Conservation (phyloP, 2,888 invertebrate genomes). For the Bibio marci region DNA sequence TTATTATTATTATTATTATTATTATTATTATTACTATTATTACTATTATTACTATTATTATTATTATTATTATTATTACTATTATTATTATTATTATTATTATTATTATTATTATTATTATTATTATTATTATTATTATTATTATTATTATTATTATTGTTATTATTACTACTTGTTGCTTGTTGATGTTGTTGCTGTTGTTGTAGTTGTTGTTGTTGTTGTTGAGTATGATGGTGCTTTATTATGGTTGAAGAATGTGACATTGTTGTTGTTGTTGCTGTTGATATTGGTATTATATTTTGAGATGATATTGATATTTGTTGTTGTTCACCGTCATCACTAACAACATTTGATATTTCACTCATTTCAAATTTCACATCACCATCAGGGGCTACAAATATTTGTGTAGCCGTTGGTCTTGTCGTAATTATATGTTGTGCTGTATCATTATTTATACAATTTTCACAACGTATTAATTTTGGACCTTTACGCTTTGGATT, state of each 20-base stretch:
- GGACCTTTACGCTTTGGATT: conserved; percentile 45
- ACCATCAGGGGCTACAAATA: conserved; percentile 48
- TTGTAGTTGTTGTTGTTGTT: conserved; percentile 6
- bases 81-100: too few species aligned
- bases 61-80: too few species aligned
- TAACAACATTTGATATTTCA: conserved; percentile 18
- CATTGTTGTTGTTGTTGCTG: neutral
- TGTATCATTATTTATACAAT: conserved; percentile 41
- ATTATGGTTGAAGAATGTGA: neutral
- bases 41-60: too few species aligned
- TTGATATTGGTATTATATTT: conserved; percentile 24
- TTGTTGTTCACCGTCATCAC: conserved; percentile 17
- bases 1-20: neutral
- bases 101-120: conserved; percentile 6
- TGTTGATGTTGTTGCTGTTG: conserved; percentile 17
- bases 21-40: too few species aligned
- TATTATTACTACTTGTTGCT: conserved; percentile 2
- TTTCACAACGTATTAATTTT: conserved; percentile 42
- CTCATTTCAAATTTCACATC: conserved; percentile 41
- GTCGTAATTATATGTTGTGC: conserved; percentile 14
- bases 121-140: conserved; percentile 11
- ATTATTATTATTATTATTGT: conserved; percentile 5
- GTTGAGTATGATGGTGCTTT: too few species aligned
- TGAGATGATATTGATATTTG: conserved; percentile 29
- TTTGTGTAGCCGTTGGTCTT: conserved; percentile 34